Conservation (phyloP, 2,888 invertebrate genomes). For the Troides aeacus region DNA sequence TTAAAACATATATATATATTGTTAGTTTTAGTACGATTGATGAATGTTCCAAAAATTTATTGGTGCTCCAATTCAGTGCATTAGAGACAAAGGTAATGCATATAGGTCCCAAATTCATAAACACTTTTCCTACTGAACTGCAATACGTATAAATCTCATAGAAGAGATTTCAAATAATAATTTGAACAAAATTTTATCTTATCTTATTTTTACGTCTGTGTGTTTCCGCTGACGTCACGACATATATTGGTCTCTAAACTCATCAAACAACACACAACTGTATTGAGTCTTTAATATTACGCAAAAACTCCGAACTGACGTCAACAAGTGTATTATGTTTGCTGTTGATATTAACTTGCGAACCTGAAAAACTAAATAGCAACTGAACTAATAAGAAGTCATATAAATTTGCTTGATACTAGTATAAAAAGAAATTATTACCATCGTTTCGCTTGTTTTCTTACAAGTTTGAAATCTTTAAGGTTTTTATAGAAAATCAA, state of each 20-base stretch:
- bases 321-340: constrained; percentile 8
- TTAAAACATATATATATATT: too few relatives aligned
- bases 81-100: too few relatives aligned
- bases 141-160: background rate
- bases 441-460: background rate
- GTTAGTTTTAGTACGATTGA: too few relatives aligned
- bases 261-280: constrained; percentile 18
- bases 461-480: too few relatives aligned
- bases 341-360: background rate
- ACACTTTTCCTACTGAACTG: background rate
- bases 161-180: background rate
- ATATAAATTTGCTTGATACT: background rate
- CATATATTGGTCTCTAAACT: background rate
- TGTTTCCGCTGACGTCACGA: background rate
- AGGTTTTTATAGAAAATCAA: too few relatives aligned
- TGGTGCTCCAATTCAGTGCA: too few relatives aligned
- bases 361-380: background rate
- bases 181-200: background rate
- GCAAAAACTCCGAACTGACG: constrained; percentile 15
- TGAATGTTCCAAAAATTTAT: too few relatives aligned
- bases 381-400: constrained; percentile 2
- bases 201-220: background rate
- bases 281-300: constrained; percentile 9
- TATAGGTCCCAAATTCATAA: background rate
- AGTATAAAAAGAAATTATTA: background rate